Base-by-base conservation (phyloP, 2,888 invertebrate genomes). In the Nomada hirtipes region DNA sequence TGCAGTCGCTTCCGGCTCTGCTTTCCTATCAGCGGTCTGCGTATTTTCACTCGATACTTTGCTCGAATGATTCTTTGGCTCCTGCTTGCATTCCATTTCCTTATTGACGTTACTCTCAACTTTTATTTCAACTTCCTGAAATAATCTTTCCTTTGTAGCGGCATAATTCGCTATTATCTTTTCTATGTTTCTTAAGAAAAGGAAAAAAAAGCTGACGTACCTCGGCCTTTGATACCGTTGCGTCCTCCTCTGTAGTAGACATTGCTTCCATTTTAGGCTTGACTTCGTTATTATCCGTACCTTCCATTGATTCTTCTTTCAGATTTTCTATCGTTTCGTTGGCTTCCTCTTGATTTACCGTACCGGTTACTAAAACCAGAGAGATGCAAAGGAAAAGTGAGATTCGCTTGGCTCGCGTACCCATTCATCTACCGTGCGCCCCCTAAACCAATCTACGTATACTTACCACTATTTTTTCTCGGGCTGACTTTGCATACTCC, bases 1-100 rank as follows among this genome's bases (percentile, higher is more conserved):
- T 0, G 18, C 29, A 20, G 60, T 44, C 11, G 77, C 68, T 53
- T 91, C 91, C 71, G 94, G 93, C 3, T 94, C 94, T 13, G 94
- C 76, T 81, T 95, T 94, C 29, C 92, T 92, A 86, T 95, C 95
- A 81, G 94, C 94, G 9, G 93, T 90, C 78, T 93, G 92, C 0
- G 91, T 90, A 18, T 92, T 93, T 84, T 95, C 95, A 11, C 93
- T 70, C 15, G 93, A 94, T 78, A 93, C 92, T n/a, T 91, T 90
- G 61, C 94, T 74, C 42, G 23, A 60, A 52, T 94, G 74, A 23
- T 68, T 20, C 63, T 87, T 88, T 50, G 83, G 69, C 55, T 90
- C 89, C 18, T 70, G 76, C 36, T 83, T 87, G 3, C 57, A 50
- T 20, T 86, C 86, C 68, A 78, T 61, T 44, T 79, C 85, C 47